Evolutionary conservation across 2,113 vertebrate species (phyloP).

Genomic region (Dicentrarchus labrax): DNA sequence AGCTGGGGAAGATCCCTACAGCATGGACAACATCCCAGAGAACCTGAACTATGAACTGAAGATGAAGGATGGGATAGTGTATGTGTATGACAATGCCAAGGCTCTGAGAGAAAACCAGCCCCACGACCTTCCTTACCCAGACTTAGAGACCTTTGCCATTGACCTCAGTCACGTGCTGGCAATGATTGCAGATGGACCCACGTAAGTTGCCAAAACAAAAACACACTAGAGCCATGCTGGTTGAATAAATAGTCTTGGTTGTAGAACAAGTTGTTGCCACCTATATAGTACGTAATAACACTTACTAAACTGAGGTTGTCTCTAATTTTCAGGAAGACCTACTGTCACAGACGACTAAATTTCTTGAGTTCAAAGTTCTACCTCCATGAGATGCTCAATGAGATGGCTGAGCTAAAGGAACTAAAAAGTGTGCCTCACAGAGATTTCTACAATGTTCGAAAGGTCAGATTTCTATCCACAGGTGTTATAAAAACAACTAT

Average conservation of each 20-base stretch:
- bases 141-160: slow-evolving; percentile 93
- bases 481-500: background rate
- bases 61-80: slow-evolving; percentile 92
- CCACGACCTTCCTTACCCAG: slow-evolving; percentile 92
- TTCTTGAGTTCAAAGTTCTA: slow-evolving; percentile 97
- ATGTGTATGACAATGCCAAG: slow-evolving; percentile 88
- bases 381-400: slow-evolving; percentile 98
- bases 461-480: slow-evolving; percentile 82
- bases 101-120: slow-evolving; percentile 85
- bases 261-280: slow-evolving; percentile 29
- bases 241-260: background rate
- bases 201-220: slow-evolving; percentile 84
- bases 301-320: background rate
- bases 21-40: slow-evolving; percentile 88
- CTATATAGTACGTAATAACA: background rate
- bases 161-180: slow-evolving; percentile 93
- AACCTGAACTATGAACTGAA: slow-evolving; percentile 90
- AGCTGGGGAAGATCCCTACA: slow-evolving; percentile 91
- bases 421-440: slow-evolving; percentile 95
- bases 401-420: slow-evolving; percentile 96
- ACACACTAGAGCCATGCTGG: background rate
- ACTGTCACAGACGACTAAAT: slow-evolving; percentile 95
- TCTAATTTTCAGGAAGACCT: slow-evolving; percentile 90
- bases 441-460: slow-evolving; percentile 98
- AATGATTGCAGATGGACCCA: slow-evolving; percentile 95